Evolutionary conservation across 2,888 invertebrate species (phyloP).

Genomic region (Atethmia centrago): DNA sequence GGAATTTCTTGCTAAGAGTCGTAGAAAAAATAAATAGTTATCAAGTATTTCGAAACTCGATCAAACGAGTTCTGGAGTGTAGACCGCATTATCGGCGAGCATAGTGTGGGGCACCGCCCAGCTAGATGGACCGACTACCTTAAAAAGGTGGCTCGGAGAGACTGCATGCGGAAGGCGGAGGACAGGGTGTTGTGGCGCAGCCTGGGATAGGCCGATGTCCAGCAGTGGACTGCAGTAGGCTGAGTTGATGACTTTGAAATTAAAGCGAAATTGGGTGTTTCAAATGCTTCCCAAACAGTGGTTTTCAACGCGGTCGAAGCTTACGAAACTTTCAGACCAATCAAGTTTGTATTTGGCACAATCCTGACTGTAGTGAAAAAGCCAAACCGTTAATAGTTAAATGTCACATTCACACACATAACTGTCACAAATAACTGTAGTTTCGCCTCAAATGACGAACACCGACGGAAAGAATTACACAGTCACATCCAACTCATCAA

Average conservation of each 20-base stretch:
- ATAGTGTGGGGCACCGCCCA: too few species aligned
- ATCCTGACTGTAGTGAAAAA: neutral
- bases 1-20: neutral
- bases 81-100: too few species aligned
- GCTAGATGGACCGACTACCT: too few species aligned
- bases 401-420: too few species aligned
- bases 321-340: neutral
- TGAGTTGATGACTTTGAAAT: neutral
- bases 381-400: neutral
- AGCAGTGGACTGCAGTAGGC: too few species aligned
- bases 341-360: neutral
- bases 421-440: neutral
- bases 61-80: too few species aligned
- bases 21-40: neutral
- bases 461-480: neutral
- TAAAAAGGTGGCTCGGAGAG: too few species aligned
- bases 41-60: too few species aligned
- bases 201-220: too few species aligned
- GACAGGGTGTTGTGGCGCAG: too few species aligned
- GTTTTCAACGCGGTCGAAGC: neutral
- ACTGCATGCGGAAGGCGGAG: too few species aligned
- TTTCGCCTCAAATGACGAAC: neutral
- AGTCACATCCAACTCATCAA: slow-evolving; percentile 7
- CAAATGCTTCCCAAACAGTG: neutral
- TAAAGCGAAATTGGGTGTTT: neutral